A percentile compares a stretch with the other conserved stretches of the same genome.
Evolutionary conservation across 2,113 vertebrate genomes (phyloP).

Genomic region (Lycaon pictus): DNA sequence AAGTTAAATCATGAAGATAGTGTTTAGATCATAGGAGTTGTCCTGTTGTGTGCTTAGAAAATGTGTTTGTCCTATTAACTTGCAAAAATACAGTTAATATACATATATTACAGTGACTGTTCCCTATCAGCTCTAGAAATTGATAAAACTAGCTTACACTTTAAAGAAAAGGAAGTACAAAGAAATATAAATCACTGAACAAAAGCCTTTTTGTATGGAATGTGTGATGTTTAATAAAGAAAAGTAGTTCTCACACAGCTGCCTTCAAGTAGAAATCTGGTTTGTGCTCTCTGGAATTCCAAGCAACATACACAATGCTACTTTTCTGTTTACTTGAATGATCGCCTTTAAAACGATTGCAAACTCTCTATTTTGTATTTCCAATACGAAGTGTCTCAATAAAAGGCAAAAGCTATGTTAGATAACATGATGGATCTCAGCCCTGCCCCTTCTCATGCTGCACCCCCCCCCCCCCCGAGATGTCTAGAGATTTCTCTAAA

Average conservation of each 20-base stretch:
- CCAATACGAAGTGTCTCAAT: conserved; percentile 54
- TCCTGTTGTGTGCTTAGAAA: conserved; percentile 13
- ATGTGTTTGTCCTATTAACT: not conserved
- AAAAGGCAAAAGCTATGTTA: conserved; percentile 66
- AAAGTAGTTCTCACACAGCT: not conserved
- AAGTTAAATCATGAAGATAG: conserved; percentile 11
- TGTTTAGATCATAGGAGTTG: conserved; percentile 54
- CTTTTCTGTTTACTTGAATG: conserved; percentile 79
- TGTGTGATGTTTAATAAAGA: conserved; percentile 1
- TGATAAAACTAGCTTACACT: conserved; percentile 24
- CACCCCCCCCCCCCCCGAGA: not conserved
- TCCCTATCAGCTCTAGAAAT: conserved; percentile 63
- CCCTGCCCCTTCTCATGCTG: not conserved
- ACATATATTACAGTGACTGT: not conserved
- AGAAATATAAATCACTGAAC: conserved; percentile 57
- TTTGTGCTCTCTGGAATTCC: not conserved
- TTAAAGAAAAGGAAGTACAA: conserved; percentile 70
- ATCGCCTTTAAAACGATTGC: conserved; percentile 74
- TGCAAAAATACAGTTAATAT: not conserved
- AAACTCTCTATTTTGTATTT: conserved; percentile 80
- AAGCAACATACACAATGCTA: conserved; percentile 46
- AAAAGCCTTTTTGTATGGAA: conserved; percentile 58
- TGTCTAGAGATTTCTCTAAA: conserved; percentile 75
- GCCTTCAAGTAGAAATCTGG: conserved; percentile 61
- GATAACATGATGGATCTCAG: conserved; percentile 64